Evolutionary conservation across 2,888 invertebrate genomes (phyloP).

Genomic region (Nemapogon koenigi): DNA sequence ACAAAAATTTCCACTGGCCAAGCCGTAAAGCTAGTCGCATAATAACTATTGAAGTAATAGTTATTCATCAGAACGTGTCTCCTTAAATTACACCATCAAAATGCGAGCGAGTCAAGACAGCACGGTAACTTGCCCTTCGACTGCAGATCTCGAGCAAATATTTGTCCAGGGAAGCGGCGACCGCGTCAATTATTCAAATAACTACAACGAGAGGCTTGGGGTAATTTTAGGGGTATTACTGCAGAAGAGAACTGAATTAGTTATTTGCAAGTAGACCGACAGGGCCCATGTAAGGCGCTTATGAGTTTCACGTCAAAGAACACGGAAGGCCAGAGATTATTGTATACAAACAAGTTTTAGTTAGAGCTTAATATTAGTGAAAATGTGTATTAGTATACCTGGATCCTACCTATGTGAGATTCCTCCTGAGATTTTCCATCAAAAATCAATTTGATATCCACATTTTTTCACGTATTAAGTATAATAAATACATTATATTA

Average conservation of each 20-base stretch:
- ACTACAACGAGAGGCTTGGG: constrained; percentile 37
- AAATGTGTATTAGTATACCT: no score
- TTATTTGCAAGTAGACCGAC: constrained; percentile 19
- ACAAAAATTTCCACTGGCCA: no score
- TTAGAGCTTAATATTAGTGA: no score
- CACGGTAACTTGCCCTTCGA: constrained; percentile 32
- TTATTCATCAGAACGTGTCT: no score
- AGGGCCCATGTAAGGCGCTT: constrained; percentile 45
- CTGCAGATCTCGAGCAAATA: constrained; percentile 51
- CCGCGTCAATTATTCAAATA: constrained; percentile 58
- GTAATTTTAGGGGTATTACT: constrained; percentile 44
- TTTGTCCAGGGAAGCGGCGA: constrained; percentile 38
- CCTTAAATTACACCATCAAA: background rate
- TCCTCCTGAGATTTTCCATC: no score
- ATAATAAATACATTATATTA: no score
- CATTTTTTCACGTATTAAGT: no score
- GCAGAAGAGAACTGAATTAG: constrained; percentile 16
- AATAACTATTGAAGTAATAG: no score
- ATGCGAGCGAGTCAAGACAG: constrained; percentile 26
- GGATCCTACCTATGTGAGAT: no score
- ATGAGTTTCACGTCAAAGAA: constrained; percentile 45
- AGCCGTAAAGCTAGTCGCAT: no score
- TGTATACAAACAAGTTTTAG: no score
- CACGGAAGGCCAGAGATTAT: constrained; percentile 28
- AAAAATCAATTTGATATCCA: no score